Percentiles rank a stretch among this genome's conserved stretches.
Conservation (phyloP, 1,140 invertebrate species). For the Drosophila parvula region DNA sequence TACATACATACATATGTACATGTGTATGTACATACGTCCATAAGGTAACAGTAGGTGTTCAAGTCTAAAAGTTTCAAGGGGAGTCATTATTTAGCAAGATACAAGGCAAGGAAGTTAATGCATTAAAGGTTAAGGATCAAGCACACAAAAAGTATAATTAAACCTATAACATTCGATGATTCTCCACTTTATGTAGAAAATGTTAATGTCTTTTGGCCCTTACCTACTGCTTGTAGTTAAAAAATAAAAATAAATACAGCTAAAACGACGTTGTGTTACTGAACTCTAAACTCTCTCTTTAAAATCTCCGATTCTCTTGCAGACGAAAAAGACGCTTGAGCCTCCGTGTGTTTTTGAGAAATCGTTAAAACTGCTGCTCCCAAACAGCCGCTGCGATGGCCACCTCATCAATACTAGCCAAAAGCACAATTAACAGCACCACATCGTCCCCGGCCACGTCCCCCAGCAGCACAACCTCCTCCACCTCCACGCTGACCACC, state of each 20-base stretch:
- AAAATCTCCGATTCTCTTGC: conserved; percentile 1
- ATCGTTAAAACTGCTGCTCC: conserved; percentile 66
- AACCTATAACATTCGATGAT: neutral
- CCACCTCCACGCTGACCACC: neutral
- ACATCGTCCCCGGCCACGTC: conserved; percentile 33
- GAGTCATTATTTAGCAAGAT: neutral
- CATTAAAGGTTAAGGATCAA: neutral
- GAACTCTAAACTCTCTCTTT: neutral
- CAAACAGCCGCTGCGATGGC: conserved; percentile 77
- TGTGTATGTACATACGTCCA: too few species aligned
- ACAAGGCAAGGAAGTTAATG: neutral
- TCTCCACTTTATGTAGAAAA: neutral
- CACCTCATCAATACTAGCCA: conserved; percentile 81
- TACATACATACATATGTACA: too few species aligned
- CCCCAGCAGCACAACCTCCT: conserved; percentile 18
- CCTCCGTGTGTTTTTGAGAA: conserved; percentile 37
- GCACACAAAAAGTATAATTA: neutral
- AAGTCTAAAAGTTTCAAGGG: neutral
- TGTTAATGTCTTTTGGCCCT: neutral
- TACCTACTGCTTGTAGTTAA: too few species aligned
- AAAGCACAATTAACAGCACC: conserved; percentile 75
- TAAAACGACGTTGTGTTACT: neutral
- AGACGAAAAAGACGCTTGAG: conserved; percentile 16
- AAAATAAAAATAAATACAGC: neutral
- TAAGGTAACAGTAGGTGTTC: too few species aligned